Percentiles rank a stretch among this genome's conserved stretches.
Conservation (phyloP, 2,797 vertebrate species). For the Graptemys geographica region DNA sequence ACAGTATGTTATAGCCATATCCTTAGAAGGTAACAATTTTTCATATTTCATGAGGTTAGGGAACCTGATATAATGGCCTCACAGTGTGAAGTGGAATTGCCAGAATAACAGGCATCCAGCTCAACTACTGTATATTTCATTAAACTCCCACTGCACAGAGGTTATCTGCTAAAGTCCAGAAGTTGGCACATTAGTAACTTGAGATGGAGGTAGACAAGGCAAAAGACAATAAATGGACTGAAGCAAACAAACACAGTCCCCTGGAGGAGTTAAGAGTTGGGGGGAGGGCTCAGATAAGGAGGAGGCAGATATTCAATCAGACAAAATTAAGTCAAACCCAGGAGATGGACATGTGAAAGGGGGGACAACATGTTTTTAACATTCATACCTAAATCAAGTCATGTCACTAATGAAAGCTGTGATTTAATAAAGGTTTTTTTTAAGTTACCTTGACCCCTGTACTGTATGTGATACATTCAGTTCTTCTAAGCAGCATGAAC, state of each 20-base stretch:
- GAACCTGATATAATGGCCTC: conserved; percentile 30
- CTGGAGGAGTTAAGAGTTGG: conserved; percentile 51
- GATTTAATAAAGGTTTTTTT: conserved; percentile 65
- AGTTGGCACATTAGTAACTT: conserved; percentile 53
- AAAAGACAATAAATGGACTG: conserved; percentile 63
- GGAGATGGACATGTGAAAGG: conserved; percentile 48
- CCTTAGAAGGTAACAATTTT: conserved; percentile 19
- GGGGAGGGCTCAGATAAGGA: conserved; percentile 48
- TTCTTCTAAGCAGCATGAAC: conserved; percentile 65
- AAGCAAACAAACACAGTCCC: conserved; percentile 53
- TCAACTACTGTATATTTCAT: conserved; percentile 65
- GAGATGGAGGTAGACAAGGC: conserved; percentile 57
- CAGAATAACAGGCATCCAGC: conserved; percentile 48
- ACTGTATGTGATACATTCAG: conserved; percentile 53
- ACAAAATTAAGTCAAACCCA: conserved; percentile 59
- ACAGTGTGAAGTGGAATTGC: conserved; percentile 52
- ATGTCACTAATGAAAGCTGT: conserved; percentile 56
- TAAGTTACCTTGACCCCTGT: conserved; percentile 54
- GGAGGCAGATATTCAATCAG: conserved; percentile 55
- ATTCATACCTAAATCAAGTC: conserved; percentile 55
- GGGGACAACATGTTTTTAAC: not conserved
- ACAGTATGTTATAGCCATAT: not conserved
- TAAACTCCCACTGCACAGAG: conserved; percentile 48
- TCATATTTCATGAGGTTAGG: conserved; percentile 34
- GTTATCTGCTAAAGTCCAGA: conserved; percentile 62